These are phyloP conservation scores for Lithobius niger DNA, from an alignment of 1,140 invertebrate species.

Conservation along the genomic window DNA sequence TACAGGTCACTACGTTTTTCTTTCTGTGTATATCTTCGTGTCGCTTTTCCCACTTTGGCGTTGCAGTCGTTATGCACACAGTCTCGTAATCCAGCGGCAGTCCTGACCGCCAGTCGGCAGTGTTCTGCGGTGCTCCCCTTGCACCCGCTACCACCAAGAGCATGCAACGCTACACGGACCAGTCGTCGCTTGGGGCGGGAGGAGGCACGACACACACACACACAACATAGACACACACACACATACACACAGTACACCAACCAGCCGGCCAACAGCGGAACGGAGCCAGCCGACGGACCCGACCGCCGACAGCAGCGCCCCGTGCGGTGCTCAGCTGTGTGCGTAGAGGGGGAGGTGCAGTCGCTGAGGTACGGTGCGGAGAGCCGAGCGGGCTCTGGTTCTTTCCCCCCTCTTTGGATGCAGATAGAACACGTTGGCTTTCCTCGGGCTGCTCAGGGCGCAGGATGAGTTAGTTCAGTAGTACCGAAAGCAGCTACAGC, in stretches of 20 bases:
- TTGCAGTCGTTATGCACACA: too few relatives aligned
- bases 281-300: background rate
- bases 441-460: background rate
- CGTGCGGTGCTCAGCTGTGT: background rate
- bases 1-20: too few relatives aligned
- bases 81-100: too few relatives aligned
- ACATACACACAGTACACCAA: background rate
- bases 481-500: background rate
- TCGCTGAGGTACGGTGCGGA: background rate
- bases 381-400: too few relatives aligned
- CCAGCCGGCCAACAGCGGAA: background rate
- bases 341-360: background rate
- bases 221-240: background rate
- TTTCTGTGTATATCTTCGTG: too few relatives aligned
- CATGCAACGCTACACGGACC: background rate
- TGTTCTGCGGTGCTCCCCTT: too few relatives aligned
- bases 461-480: background rate
- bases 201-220: background rate
- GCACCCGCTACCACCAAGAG: too few relatives aligned
- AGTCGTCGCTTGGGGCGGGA: background rate
- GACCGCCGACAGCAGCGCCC: background rate
- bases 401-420: too few relatives aligned
- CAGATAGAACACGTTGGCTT: background rate
- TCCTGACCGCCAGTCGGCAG: too few relatives aligned
- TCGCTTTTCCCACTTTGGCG: too few relatives aligned